A percentile compares a stretch with the other conserved stretches of the same genome.
These are phyloP conservation scores for Acholoe squamosa DNA, from an alignment of 2,888 invertebrate species.

Conservation along the genomic window DNA sequence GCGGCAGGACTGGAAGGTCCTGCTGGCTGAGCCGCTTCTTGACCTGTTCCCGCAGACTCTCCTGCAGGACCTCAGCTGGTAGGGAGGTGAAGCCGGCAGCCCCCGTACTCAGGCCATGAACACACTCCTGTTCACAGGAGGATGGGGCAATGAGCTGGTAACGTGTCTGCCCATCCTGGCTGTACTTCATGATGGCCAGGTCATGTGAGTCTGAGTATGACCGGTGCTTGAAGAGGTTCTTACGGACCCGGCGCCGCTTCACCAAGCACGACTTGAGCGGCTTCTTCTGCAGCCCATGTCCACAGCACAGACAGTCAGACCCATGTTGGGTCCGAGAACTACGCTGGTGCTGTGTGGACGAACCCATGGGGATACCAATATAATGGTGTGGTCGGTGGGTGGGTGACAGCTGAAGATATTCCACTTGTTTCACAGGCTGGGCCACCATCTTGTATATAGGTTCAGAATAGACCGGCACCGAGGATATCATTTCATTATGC, in stretches of 20 bases:
- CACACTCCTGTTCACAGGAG: constrained; percentile 43
- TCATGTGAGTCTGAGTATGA: constrained; percentile 70
- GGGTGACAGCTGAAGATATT: constrained; percentile 68
- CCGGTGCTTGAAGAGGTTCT: constrained; percentile 64
- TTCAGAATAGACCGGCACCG: constrained; percentile 37
- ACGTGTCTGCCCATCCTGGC: constrained; percentile 68
- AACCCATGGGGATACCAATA: constrained; percentile 19
- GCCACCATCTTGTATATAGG: constrained; percentile 54
- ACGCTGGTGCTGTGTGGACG: not conserved
- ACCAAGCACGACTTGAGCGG: constrained; percentile 69
- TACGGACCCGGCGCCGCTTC: constrained; percentile 46
- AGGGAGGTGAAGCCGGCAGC: constrained; percentile 26
- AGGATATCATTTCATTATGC: constrained; percentile 31
- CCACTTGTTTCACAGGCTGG: constrained; percentile 63
- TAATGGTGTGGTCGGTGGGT: constrained; percentile 50
- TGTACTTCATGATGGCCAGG: constrained; percentile 67
- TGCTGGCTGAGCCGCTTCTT: constrained; percentile 49
- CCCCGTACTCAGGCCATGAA: constrained; percentile 60
- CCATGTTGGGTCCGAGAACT: not conserved
- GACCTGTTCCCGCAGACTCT: constrained; percentile 40
- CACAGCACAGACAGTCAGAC: constrained; percentile 14
- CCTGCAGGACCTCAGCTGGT: constrained; percentile 57
- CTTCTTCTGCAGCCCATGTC: constrained; percentile 13
- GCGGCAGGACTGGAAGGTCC: constrained; percentile 38
- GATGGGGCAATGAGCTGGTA: constrained; percentile 67